These are phyloP conservation scores for Archips xylosteana DNA, from an alignment of 2,888 invertebrate genomes.

Conservation along the genomic window DNA sequence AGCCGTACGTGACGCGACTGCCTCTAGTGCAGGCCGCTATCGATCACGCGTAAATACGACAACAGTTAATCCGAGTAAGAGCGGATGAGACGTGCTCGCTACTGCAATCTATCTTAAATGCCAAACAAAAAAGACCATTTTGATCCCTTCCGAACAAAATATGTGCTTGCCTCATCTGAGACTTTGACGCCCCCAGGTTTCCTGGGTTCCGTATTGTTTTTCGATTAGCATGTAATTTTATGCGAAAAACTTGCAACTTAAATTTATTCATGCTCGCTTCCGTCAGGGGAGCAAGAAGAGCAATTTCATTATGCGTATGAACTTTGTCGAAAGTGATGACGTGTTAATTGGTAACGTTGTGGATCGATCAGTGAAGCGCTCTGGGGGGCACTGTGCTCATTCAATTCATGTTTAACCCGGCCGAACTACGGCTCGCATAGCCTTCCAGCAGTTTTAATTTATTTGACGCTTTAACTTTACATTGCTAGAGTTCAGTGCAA, in stretches of 20 bases:
- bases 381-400: conserved; percentile 27
- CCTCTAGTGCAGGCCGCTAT: conserved; percentile 59
- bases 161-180: background rate
- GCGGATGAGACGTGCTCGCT: conserved; percentile 49
- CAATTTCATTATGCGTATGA: conserved; percentile 28
- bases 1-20: conserved; percentile 68
- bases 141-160: background rate
- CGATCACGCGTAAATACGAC: conserved; percentile 68
- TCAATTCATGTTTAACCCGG: conserved; percentile 23
- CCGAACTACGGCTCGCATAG: background rate
- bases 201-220: background rate
- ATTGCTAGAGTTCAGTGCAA: conserved; percentile 13
- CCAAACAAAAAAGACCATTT: conserved; percentile 4
- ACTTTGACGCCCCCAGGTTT: background rate
- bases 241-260: background rate
- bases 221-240: background rate
- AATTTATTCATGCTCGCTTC: background rate
- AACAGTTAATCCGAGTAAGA: conserved; percentile 56
- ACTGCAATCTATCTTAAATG: conserved; percentile 49
- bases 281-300: conserved; percentile 7
- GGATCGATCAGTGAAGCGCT: conserved; percentile 29
- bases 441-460: conserved; percentile 11
- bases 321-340: conserved; percentile 28
- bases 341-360: conserved; percentile 36
- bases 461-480: conserved; percentile 23